Percentiles rank a stretch among this genome's conserved stretches.
Evolutionary conservation across 92 coral and sea anemone genomes (phyloP).

Genomic region (Pocillopora meandrina): DNA sequence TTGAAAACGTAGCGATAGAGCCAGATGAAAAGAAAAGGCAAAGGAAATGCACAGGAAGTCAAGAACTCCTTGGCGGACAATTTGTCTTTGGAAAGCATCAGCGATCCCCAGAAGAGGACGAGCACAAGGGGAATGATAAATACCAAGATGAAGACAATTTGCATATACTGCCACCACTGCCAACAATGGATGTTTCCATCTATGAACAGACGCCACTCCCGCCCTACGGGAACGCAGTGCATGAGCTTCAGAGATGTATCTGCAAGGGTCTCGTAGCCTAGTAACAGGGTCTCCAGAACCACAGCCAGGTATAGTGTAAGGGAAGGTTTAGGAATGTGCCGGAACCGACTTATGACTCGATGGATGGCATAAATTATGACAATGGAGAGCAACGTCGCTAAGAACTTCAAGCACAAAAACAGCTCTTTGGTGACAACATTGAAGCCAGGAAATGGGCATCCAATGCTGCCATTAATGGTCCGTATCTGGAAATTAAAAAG

Average conservation of each 20-base stretch:
- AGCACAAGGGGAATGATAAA: constrained; percentile 1
- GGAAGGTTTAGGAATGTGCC: constrained; percentile 3
- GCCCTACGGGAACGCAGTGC: constrained; percentile 46
- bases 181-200: constrained; percentile 32
- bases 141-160: constrained; percentile 31
- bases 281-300: constrained; percentile 42
- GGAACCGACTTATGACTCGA: neutral
- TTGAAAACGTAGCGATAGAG: neutral
- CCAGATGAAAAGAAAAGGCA: constrained; percentile 17
- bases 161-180: constrained; percentile 59
- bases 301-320: constrained; percentile 31
- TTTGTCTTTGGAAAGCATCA: neutral
- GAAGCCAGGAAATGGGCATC: constrained; percentile 66
- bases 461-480: constrained; percentile 21
- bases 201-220: neutral
- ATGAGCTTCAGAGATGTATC: constrained; percentile 51
- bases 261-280: constrained; percentile 58
- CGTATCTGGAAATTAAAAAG: constrained; percentile 49
- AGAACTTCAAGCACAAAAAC: constrained; percentile 35
- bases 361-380: constrained; percentile 36
- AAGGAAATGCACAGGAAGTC: constrained; percentile 5
- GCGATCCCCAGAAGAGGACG: constrained; percentile 53
- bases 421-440: constrained; percentile 55
- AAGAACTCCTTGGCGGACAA: constrained; percentile 44
- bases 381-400: constrained; percentile 37